Conservation (phyloP, 1,140 invertebrate species). For the Drosophila teissieri region DNA sequence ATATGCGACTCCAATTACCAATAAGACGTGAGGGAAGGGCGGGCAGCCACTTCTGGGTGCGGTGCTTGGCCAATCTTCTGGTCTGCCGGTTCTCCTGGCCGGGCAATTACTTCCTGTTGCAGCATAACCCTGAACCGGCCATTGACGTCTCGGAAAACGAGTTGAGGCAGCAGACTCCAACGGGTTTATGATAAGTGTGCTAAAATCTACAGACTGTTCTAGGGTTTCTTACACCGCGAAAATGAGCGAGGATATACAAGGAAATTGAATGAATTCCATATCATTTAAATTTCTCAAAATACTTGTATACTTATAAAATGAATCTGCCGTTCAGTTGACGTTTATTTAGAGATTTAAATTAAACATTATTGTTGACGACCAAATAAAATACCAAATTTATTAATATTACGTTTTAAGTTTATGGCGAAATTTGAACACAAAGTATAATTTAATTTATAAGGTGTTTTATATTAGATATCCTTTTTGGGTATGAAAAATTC, state of each 20-base stretch:
- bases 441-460: no score
- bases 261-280: neutral
- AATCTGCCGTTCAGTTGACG: no score
- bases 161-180: slow-evolving; percentile 10
- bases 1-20: slow-evolving; percentile 49
- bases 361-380: no score
- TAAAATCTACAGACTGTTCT: slow-evolving; percentile 11
- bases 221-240: slow-evolving; percentile 25
- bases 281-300: no score
- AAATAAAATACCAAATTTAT: no score
- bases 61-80: slow-evolving; percentile 13
- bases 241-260: neutral
- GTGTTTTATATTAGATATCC: no score
- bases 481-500: no score
- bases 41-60: slow-evolving; percentile 19
- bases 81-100: slow-evolving; percentile 22
- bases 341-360: no score
- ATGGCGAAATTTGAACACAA: no score
- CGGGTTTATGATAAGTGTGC: slow-evolving; percentile 12
- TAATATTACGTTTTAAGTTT: no score
- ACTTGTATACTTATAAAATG: no score
- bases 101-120: slow-evolving; percentile 68
- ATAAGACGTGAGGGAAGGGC: neutral
- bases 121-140: slow-evolving; percentile 71
- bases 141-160: slow-evolving; percentile 37